Evolutionary conservation across 2,888 invertebrate genomes (phyloP).

Genomic region (Rambutsinella grinnellia): DNA sequence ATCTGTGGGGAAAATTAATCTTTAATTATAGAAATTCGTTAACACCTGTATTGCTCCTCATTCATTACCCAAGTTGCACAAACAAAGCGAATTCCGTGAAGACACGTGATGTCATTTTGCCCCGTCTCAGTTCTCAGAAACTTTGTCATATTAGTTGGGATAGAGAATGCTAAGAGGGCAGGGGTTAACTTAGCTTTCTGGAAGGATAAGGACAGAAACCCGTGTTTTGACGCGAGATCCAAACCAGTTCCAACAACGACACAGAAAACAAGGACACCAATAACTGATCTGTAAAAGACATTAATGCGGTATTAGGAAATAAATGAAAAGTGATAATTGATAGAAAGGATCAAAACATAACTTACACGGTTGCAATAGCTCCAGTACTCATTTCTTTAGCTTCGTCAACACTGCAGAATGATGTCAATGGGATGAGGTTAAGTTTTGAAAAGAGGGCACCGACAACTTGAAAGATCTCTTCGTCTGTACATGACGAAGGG

Average conservation of each 20-base stretch:
- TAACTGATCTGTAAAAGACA: constrained; percentile 34
- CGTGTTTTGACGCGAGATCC: constrained; percentile 12
- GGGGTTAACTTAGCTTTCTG: neutral
- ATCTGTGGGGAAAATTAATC: too few relatives aligned
- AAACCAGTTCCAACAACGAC: constrained; percentile 30
- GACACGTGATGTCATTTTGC: constrained; percentile 68
- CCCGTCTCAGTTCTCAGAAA: constrained; percentile 69
- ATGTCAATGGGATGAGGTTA: constrained; percentile 22
- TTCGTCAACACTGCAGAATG: constrained; percentile 35
- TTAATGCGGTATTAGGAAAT: too few relatives aligned
- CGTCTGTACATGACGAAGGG: constrained; percentile 54
- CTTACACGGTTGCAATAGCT: constrained; percentile 55
- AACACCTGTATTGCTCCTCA: too few relatives aligned
- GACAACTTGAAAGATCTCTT: constrained; percentile 45
- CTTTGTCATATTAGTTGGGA: constrained; percentile 71
- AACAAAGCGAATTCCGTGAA: constrained; percentile 73
- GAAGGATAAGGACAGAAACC: constrained; percentile 1
- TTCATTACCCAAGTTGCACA: constrained; percentile 75
- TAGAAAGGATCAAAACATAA: too few relatives aligned
- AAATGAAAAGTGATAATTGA: too few relatives aligned
- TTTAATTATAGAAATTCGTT: too few relatives aligned
- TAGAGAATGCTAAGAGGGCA: constrained; percentile 71
- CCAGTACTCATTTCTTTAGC: constrained; percentile 23
- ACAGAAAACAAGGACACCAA: constrained; percentile 23
- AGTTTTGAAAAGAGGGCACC: constrained; percentile 23